Evolutionary conservation across 2,797 vertebrate genomes (phyloP), one percentile per base, ranked within the genome.

Genomic region (Vultur gryphus): DNA sequence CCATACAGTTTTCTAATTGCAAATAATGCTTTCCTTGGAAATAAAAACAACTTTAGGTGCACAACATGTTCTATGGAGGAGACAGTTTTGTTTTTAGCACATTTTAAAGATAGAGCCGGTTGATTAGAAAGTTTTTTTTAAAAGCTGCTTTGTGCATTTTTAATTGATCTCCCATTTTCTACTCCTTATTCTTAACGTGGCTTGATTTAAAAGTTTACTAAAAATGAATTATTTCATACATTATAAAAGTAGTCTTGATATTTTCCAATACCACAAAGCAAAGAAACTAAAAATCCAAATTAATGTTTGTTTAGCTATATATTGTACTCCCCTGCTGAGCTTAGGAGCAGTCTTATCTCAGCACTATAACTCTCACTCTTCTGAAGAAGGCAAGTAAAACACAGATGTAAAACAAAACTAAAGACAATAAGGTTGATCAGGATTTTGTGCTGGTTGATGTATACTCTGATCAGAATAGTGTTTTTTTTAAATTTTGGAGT

Each of bases 51-150:
- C 29, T 81, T 93, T 21, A 95, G 79, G 82, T 86, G 76, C 82
- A 95, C 82, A 76, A 15, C 46, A 16, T 90, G 69, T 93, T 91
- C 76, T 75, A 6, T 46, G 39, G 76, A 86, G 33, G 46, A 94
- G 72, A 43, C 48, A 78, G 57, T 78, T 89, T 78, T 0, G 0
- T 12, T 81, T 91, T 92, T 93, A 89, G 76, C 72, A 69, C 76
- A n/a, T 96, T 71, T 92, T 86, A 95, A 93, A 95, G 89, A 91
- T 86, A 62, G 83, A 23, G 12, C 29, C 9, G 9, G 82, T 86
- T 96, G 86, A 94, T 97, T 91, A 96, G 88, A 67, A 93, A 92
- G 93, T 81, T 96, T 95, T 96, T 95, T 96, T 92, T 92, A 67
- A 93, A 94, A 85, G 76, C 87, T 86, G 77, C 57, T 94, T 96